Conservation (phyloP, 1,140 invertebrate genomes). For the Drosophila watanabei region DNA sequence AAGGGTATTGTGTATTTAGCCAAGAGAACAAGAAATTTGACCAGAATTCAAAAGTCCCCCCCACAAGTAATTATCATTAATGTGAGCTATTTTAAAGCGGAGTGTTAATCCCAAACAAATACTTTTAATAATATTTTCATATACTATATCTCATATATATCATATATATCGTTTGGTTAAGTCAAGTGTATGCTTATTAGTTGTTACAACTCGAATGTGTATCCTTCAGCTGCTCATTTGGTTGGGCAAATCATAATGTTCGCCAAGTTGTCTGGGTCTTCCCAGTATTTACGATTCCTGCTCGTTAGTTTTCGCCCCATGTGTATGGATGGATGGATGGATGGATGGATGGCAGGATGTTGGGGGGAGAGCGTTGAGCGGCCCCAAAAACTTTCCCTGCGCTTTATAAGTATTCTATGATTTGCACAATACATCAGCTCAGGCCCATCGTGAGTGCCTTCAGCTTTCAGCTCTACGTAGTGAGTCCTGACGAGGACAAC, state of each 20-base stretch:
- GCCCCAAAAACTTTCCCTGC: constrained; percentile 13
- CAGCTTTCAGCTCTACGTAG: constrained; percentile 5
- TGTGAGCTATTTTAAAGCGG: background rate
- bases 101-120: too few species aligned
- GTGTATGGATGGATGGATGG: background rate
- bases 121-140: background rate
- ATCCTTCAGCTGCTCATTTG: constrained; percentile 15
- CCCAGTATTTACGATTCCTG: constrained; percentile 3
- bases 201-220: constrained; percentile 2
- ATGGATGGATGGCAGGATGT: too few species aligned
- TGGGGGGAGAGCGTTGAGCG: background rate
- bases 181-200: background rate
- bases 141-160: background rate
- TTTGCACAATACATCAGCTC: constrained; percentile 37
- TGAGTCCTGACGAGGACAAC: constrained; percentile 29
- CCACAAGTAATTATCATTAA: background rate
- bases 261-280: constrained; percentile 10
- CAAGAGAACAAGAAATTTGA: background rate
- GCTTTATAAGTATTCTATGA: constrained; percentile 33
- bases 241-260: constrained; percentile 9
- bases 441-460: constrained; percentile 30
- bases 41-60: background rate
- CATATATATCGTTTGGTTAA: background rate
- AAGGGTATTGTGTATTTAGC: constrained; percentile 1
- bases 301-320: constrained; percentile 6